A percentile compares a stretch with the other conserved stretches of the same genome.
Evolutionary conservation across 2,113 vertebrate genomes (phyloP).

Genomic region (Leuciscus idus): DNA sequence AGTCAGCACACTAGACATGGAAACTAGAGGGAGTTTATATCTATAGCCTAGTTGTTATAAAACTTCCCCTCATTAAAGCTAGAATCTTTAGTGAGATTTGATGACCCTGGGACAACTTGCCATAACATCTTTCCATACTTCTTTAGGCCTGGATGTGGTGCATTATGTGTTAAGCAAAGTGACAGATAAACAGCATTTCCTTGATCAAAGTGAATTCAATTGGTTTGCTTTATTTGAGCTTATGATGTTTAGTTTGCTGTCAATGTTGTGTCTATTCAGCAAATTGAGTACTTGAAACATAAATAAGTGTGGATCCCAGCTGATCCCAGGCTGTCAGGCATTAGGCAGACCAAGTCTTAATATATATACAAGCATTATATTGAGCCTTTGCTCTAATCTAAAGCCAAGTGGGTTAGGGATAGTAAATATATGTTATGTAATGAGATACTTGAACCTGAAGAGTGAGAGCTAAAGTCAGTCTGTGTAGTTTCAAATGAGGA

Average conservation of each 20-base stretch:
- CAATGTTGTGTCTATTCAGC: not conserved
- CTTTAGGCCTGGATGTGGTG: not conserved
- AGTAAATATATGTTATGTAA: not conserved
- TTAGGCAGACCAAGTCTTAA: not conserved
- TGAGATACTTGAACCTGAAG: not conserved
- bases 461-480: not conserved
- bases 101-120: not conserved
- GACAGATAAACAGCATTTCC: not conserved
- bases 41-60: not conserved
- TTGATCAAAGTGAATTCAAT: not conserved
- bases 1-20: not conserved
- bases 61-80: not conserved
- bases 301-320: conserved; percentile 36
- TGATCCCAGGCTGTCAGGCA: conserved; percentile 21
- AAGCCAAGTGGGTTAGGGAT: not conserved
- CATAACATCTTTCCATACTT: not conserved
- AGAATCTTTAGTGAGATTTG: not conserved
- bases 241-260: not conserved
- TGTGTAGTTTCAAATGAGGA: not conserved
- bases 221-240: not conserved
- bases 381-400: not conserved
- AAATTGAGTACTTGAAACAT: conserved; percentile 9
- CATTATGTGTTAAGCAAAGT: no score
- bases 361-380: conserved; percentile 12
- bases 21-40: not conserved